Conservation (phyloP, 2,888 invertebrate species). For the Lasiommata megera region DNA sequence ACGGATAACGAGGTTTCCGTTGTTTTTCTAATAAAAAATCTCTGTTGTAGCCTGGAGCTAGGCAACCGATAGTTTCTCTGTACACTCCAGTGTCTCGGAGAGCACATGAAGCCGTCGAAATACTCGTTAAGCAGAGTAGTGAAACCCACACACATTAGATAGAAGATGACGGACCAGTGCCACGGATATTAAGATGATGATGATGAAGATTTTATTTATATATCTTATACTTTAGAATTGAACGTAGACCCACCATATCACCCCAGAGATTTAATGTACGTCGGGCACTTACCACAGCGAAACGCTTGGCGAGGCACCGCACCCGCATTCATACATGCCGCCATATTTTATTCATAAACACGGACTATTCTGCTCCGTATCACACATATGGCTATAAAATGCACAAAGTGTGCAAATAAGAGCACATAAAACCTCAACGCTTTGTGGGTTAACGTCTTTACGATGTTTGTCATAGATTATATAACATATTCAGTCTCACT, state of each 20-base stretch:
- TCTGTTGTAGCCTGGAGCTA: too few species aligned
- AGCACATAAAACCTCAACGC: slow-evolving; percentile 17
- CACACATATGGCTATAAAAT: slow-evolving; percentile 42
- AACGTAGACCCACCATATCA: slow-evolving; percentile 26
- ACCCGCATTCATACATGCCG: slow-evolving; percentile 44
- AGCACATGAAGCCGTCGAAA: too few species aligned
- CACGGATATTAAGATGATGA: too few species aligned
- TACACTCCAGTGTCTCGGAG: too few species aligned
- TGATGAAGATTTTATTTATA: too few species aligned
- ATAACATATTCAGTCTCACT: neutral
- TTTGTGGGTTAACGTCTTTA: slow-evolving; percentile 25
- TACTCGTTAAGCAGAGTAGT: too few species aligned
- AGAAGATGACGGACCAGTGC: too few species aligned
- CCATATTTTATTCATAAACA: slow-evolving; percentile 64
- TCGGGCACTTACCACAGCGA: slow-evolving; percentile 13
- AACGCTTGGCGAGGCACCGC: slow-evolving; percentile 31
- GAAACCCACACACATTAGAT: too few species aligned
- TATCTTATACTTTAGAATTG: slow-evolving; percentile 18
- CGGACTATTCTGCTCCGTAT: slow-evolving; percentile 46
- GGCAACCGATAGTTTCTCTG: too few species aligned
- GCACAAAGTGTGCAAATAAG: slow-evolving; percentile 14
- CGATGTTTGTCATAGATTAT: slow-evolving; percentile 14
- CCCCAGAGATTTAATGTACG: slow-evolving; percentile 7
- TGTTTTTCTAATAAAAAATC: too few species aligned
- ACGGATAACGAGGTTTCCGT: too few species aligned